Conservation (phyloP, 2,113 vertebrate genomes). For the Bothrops jararaca region DNA sequence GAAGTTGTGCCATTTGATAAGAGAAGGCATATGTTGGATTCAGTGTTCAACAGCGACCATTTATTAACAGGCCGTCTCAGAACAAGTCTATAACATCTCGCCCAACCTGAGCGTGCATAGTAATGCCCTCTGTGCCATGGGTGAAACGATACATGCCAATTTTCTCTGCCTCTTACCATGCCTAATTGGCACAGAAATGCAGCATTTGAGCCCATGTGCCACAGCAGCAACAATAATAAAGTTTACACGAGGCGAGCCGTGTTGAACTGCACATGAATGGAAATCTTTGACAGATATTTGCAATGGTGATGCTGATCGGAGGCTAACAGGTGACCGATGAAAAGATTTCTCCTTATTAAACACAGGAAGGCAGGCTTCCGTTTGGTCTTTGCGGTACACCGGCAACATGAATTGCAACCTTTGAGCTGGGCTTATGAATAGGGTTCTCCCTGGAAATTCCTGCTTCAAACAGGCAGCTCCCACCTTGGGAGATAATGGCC, state of each 20-base stretch:
- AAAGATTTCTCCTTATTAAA: background rate
- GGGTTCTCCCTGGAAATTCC: slow-evolving; percentile 9
- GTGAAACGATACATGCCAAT: slow-evolving; percentile 45
- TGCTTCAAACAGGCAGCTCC: background rate
- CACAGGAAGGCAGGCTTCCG: background rate
- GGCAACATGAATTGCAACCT: background rate
- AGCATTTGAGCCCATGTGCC: background rate
- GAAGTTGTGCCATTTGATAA: slow-evolving; percentile 10
- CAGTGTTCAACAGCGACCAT: background rate
- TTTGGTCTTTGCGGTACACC: background rate
- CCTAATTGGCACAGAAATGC: background rate
- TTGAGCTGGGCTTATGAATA: background rate
- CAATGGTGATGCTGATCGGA: background rate
- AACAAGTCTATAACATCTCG: background rate
- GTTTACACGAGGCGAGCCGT: fast-evolving
- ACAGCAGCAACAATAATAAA: background rate
- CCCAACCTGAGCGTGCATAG: background rate
- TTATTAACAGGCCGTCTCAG: background rate
- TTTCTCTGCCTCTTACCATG: background rate
- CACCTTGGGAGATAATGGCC: background rate
- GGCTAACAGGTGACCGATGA: background rate
- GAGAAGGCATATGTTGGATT: background rate
- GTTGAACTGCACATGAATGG: background rate
- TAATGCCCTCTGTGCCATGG: background rate
- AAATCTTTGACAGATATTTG: background rate